These are phyloP conservation scores for Drosophila pseudotalamancana DNA, from an alignment of 2,888 invertebrate species.

Conservation along the genomic window DNA sequence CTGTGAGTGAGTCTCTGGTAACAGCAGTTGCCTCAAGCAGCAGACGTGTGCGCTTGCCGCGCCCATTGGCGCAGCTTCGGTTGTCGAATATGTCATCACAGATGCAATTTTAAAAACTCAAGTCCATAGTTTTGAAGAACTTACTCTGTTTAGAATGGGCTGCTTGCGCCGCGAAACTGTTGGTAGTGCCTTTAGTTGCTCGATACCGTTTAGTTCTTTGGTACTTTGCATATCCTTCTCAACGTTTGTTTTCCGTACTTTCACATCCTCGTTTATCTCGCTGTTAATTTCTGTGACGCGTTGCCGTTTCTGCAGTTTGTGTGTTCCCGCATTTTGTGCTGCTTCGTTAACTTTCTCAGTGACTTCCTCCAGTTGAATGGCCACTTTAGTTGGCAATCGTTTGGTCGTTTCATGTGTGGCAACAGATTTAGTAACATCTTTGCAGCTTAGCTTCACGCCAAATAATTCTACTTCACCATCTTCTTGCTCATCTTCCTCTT, in stretches of 20 bases:
- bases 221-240: conserved; percentile 61
- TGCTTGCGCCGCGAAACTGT: conserved; percentile 85
- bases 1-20: conserved; percentile 70
- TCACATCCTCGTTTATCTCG: conserved; percentile 30
- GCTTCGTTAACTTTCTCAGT: conserved; percentile 62
- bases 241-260: conserved; percentile 50
- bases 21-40: conserved; percentile 70
- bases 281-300: conserved; percentile 40
- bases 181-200: conserved; percentile 85
- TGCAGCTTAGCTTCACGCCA: conserved; percentile 45
- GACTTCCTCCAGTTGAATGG: conserved; percentile 52
- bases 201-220: conserved; percentile 84
- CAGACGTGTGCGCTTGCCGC: conserved; percentile 58
- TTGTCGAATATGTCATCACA: conserved; percentile 84
- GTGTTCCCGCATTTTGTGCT: conserved; percentile 40
- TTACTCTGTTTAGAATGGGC: conserved; percentile 82
- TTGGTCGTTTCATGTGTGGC: conserved; percentile 48
- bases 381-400: conserved; percentile 41
- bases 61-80: conserved; percentile 69
- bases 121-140: conserved; percentile 7
- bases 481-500: conserved; percentile 46
- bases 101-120: not conserved
- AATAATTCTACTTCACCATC: conserved; percentile 70
- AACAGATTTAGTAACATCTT: conserved; percentile 59
- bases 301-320: conserved; percentile 30